Conservation (phyloP, 1,140 invertebrate species). For the Drosophila pallidifrons region DNA sequence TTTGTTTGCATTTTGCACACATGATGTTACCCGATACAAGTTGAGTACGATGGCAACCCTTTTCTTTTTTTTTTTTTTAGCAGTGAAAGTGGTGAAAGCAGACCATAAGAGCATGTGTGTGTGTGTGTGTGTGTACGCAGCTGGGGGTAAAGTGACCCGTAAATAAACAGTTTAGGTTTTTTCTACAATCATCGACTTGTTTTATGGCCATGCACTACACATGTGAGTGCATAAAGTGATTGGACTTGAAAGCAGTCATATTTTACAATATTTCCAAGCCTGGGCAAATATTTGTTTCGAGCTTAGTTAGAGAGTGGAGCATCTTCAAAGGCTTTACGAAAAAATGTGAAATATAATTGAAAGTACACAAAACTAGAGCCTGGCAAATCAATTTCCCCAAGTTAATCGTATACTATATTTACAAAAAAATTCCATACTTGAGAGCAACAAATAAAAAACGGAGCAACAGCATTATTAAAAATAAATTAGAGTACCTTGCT, state of each 20-base stretch:
- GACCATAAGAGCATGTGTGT: slow-evolving; percentile 52
- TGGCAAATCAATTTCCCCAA: slow-evolving; percentile 49
- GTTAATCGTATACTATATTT: slow-evolving; percentile 48
- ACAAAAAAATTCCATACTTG: slow-evolving; percentile 40
- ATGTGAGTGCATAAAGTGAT: slow-evolving; percentile 7
- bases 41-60: slow-evolving; percentile 58
- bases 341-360: slow-evolving; percentile 58
- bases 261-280: slow-evolving; percentile 20
- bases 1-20: slow-evolving; percentile 72
- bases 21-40: slow-evolving; percentile 64
- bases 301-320: slow-evolving; percentile 14
- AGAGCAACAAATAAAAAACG: slow-evolving; percentile 17
- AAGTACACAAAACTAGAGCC: slow-evolving; percentile 71
- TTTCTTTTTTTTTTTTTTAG: slow-evolving; percentile 30
- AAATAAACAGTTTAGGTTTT: slow-evolving; percentile 76
- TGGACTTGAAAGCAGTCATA: slow-evolving; percentile 1
- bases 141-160: slow-evolving; percentile 77
- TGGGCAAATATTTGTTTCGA: slow-evolving; percentile 58
- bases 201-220: slow-evolving; percentile 1
- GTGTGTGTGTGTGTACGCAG: slow-evolving; percentile 49
- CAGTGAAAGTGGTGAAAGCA: slow-evolving; percentile 66
- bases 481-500: slow-evolving; percentile 72
- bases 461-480: slow-evolving; percentile 69
- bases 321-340: slow-evolving; percentile 35
- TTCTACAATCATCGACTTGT: slow-evolving; percentile 45